Evolutionary conservation across 2,888 invertebrate genomes (phyloP).

Genomic region (Periphyllus acericola): DNA sequence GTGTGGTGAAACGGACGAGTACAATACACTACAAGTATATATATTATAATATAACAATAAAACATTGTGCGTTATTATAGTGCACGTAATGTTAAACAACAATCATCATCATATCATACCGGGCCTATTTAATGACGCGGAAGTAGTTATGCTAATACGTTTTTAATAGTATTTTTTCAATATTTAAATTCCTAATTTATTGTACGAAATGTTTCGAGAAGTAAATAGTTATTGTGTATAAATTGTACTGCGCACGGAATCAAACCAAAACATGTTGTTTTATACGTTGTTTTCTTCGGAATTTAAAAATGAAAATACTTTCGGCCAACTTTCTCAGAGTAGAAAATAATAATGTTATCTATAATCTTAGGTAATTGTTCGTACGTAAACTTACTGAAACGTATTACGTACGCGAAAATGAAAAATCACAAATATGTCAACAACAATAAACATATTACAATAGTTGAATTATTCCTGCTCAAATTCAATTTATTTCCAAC

Average conservation of each 20-base stretch:
- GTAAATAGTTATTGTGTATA: not conserved
- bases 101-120: not conserved
- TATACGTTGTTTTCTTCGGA: not conserved
- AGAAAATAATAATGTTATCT: no score
- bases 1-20: not conserved
- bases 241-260: not conserved
- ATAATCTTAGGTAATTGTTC: not conserved
- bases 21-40: not conserved
- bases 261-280: not conserved
- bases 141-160: constrained; percentile 2
- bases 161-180: not conserved
- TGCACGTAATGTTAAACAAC: not conserved
- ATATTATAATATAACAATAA: no score
- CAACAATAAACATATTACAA: not conserved
- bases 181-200: constrained; percentile 1
- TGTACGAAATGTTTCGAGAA: not conserved
- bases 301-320: not conserved
- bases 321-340: no score
- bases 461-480: not conserved
- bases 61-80: not conserved
- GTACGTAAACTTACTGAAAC: not conserved
- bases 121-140: not conserved
- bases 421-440: not conserved
- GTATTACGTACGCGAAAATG: not conserved
- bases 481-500: not conserved